Conservation (phyloP, 2,797 vertebrate species). For the Coracias cyanogaster region DNA sequence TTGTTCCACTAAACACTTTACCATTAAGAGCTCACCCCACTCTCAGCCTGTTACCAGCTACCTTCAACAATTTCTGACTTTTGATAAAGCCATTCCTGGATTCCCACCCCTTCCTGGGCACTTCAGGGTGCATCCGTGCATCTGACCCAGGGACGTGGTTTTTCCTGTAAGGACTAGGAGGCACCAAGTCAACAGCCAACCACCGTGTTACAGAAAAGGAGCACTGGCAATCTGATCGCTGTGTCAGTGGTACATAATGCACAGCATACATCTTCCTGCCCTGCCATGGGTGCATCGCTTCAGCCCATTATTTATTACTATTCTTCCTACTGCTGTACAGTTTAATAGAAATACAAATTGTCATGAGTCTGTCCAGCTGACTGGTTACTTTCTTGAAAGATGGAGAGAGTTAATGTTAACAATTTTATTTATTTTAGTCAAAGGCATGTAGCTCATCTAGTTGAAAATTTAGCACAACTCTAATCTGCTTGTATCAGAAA, state of each 20-base stretch:
- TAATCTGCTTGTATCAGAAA: not conserved
- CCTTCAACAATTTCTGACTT: not conserved
- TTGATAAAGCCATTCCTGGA: not conserved
- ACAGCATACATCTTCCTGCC: not conserved
- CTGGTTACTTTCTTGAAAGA: not conserved
- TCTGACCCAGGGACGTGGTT: not conserved
- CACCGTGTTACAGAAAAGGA: not conserved
- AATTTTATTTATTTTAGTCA: not conserved
- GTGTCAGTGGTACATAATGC: not conserved
- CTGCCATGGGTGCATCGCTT: accelerated
- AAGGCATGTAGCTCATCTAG: not conserved
- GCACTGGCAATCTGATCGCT: not conserved
- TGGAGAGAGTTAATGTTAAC: not conserved
- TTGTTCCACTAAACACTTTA: not conserved
- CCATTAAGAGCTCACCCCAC: not conserved
- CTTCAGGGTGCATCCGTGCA: not conserved
- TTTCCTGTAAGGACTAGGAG: not conserved
- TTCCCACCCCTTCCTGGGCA: not conserved
- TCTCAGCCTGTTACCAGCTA: not conserved
- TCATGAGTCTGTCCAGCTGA: not conserved
- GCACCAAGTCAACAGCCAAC: not conserved
- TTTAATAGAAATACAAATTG: not conserved
- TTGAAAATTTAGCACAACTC: not conserved
- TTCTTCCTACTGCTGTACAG: not conserved
- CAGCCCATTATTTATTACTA: not conserved